Conservation (phyloP, 2,888 invertebrate species). For the Drosophila parthenogenetica region DNA sequence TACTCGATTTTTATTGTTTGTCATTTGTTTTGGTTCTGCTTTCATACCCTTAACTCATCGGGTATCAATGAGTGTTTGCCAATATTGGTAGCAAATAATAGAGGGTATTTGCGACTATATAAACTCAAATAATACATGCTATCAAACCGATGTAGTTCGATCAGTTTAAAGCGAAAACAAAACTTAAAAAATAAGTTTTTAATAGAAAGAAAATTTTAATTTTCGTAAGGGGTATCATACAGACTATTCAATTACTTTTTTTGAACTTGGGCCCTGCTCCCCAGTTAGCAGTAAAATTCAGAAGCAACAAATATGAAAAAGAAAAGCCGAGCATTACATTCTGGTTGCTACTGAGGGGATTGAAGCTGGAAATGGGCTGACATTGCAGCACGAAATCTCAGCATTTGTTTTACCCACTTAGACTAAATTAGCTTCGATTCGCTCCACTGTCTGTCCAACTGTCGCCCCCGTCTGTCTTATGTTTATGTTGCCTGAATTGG, state of each 20-base stretch:
- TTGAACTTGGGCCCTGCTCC: constrained; percentile 39
- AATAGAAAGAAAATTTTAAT: too few relatives aligned
- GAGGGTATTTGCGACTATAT: not conserved
- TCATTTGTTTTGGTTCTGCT: constrained; percentile 57
- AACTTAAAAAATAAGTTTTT: too few relatives aligned
- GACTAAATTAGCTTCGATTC: constrained; percentile 66
- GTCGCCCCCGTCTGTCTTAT: constrained; percentile 4
- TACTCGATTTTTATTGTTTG: constrained; percentile 78
- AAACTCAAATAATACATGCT: too few relatives aligned
- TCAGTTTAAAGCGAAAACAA: too few relatives aligned
- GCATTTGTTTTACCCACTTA: constrained; percentile 73
- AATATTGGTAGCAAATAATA: constrained; percentile 21
- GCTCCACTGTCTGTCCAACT: constrained; percentile 6
- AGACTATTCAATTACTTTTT: constrained; percentile 12
- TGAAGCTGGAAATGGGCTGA: constrained; percentile 57
- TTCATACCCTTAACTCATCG: constrained; percentile 1
- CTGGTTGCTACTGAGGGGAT: constrained; percentile 34
- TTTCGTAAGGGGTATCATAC: not conserved
- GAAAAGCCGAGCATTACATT: constrained; percentile 49
- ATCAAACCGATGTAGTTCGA: too few relatives aligned
- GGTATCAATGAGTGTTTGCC: not conserved
- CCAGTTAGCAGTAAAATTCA: constrained; percentile 55
- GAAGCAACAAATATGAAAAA: constrained; percentile 62
- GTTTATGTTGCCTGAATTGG: constrained; percentile 56
- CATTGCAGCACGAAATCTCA: constrained; percentile 65